Evolutionary conservation across 2,797 vertebrate species (phyloP), one percentile per base, ranked within the genome.

Genomic region (Amniataba percoides): DNA sequence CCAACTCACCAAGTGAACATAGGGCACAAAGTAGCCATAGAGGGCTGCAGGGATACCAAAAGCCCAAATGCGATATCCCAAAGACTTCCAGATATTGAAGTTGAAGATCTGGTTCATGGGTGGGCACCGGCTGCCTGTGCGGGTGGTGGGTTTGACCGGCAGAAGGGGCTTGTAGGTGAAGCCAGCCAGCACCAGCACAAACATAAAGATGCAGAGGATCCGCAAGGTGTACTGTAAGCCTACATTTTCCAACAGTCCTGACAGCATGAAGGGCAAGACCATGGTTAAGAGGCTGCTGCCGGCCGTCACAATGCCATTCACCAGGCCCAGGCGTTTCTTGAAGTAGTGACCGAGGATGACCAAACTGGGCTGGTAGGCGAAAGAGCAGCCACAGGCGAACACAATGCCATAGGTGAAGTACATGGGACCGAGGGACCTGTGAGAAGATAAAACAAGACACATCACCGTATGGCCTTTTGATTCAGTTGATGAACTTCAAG

Each of bases 311-410:
- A 99, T 97, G 89, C 98, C 98, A 1, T 99, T 99, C 59, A 99
- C 98, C 14, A 99, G 92, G 0, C 98, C 98, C 5, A 99, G 95
- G 7, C 98, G 97, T 71, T 96, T 96, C 94, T 98, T 98, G 91
- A 99, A 99, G 75, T 99, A 99, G 87, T 98, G 97, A 59, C 98
- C 98, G 1, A 99, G 92, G 74, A 99, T 98, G 78, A 99, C 98
- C 87, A 99, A 83, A 51, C 98, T 99, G 0, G 98, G 98, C 94
- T 99, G 98, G 94, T 99, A 99, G 0, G 97, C 95, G 31, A 99
- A 99, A 0, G 98, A 98, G 89, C 97, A 99, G 81, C 98, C 98
- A 0, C 96, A 97, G 72, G 97, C 96, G 75, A 99, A 99, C 79
- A 99, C 83, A 6, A 99, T 89, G 52, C 98, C 97, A 0, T 99